Base-by-base conservation (phyloP, 2,797 vertebrate genomes). In the Manis crassicaudata region DNA sequence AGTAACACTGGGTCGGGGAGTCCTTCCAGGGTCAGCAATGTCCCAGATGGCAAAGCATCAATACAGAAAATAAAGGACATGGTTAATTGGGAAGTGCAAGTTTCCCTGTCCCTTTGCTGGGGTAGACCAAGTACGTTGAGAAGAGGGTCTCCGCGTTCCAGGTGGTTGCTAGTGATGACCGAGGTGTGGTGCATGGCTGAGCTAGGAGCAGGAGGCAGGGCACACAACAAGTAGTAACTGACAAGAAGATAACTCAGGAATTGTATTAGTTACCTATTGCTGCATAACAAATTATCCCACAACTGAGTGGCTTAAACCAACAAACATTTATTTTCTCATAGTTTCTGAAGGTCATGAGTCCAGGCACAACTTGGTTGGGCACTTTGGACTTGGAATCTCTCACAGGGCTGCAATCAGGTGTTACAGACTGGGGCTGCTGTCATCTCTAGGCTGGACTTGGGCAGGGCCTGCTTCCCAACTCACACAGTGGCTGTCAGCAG, bases 401-500 rank as follows among this genome's bases (percentile, higher is more conserved):
- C 16, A n/a, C 25, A 14, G 6, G 35, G 17, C 60, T 43, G 46
- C 50, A n/a, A 8, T 70, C 43, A 16, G 7, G 6, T 75, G 10
- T 32, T 35, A 5, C 4, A 56, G 23, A 16, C 0, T 43, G 46
- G 25, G 6, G 9, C 27, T 73, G 11, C 62, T 72, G 43, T 46
- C 32, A 5, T 43, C 27, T 82, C 25, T 11, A 82, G 32, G n/a
- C 46, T 67, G 68, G n/a, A 21, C 67, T 11, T 11, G 23, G 10
- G 6, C 23, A 70, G 32, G 1, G 35, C 25, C 35, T 12, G 29
- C 91, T 82, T 52, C 92, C 54, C 54, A 25, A 25, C 76, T 87
- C 27, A 35, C 37, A 40, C 23, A 21, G 7, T 2, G 4, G 12
- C 21, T 52, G 6, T 50, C 6, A 0, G 21, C 5, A 21, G 67